phyloP scores from a whole-genome alignment of 2,797 vertebrate genomes.

The Fundulus diaphanus region DNA sequence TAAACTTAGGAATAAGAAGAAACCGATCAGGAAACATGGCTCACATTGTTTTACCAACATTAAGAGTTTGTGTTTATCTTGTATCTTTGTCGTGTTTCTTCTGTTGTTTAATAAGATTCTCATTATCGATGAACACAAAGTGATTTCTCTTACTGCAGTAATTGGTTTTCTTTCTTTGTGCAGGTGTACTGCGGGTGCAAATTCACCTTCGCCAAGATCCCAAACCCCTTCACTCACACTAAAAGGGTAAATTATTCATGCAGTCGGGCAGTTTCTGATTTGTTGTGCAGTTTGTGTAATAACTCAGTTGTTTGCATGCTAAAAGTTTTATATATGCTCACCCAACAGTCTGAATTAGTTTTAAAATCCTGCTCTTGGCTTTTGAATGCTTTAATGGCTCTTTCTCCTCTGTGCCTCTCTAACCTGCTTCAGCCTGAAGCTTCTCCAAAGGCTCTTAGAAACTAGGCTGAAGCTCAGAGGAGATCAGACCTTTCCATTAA shows the following conservation, averaged over 20 bases:
- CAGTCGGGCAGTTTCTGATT: not conserved
- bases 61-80: not conserved
- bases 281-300: rapidly evolving
- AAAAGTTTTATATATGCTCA: not conserved
- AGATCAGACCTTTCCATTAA: too few species aligned
- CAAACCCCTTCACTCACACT: slow-evolving; percentile 89
- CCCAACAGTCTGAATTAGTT: not conserved
- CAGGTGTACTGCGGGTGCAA: slow-evolving; percentile 96
- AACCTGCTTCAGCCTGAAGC: too few species aligned
- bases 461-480: too few species aligned
- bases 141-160: not conserved
- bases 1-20: not conserved
- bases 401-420: too few species aligned
- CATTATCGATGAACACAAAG: not conserved
- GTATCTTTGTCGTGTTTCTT: not conserved
- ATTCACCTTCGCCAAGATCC: slow-evolving; percentile 96
- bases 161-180: not conserved
- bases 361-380: too few species aligned
- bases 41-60: slow-evolving; percentile 1
- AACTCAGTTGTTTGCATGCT: not conserved
- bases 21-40: not conserved
- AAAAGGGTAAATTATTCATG: slow-evolving; percentile 85
- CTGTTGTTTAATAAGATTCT: not conserved
- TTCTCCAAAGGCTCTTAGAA: too few species aligned
- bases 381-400: too few species aligned